A percentile compares a stretch with the other conserved stretches of the same genome.
These are phyloP conservation scores for fruit fly (Drosophila melanogaster) DNA, from an alignment of 1,140 invertebrate species.

Conservation along the genomic window DNA sequence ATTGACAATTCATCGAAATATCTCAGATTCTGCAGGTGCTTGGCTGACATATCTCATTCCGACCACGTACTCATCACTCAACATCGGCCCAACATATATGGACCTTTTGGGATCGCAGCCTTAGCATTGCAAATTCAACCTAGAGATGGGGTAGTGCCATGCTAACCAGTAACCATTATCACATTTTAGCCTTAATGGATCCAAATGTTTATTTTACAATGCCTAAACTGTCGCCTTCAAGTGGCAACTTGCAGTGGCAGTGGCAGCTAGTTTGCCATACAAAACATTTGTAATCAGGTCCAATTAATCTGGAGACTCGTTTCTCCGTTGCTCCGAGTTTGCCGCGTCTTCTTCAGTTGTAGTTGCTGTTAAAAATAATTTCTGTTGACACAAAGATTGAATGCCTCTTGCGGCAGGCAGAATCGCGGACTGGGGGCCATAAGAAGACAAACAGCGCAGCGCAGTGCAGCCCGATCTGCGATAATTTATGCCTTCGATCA, in stretches of 20 bases:
- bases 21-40: constrained; percentile 5
- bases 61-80: constrained; percentile 49
- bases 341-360: constrained; percentile 35
- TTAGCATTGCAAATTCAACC: constrained; percentile 27
- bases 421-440: constrained; percentile 18
- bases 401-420: constrained; percentile 49
- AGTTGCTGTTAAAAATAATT: constrained; percentile 80
- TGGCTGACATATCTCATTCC: constrained; percentile 14
- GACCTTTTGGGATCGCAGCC: constrained; percentile 8
- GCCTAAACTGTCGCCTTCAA: constrained; percentile 13
- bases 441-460: constrained; percentile 36
- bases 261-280: constrained; percentile 63
- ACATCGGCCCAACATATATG: constrained; percentile 14
- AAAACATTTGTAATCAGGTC: constrained; percentile 78
- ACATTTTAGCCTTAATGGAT: constrained; percentile 72
- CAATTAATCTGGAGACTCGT: constrained; percentile 70
- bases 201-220: constrained; percentile 80
- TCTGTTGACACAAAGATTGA: constrained; percentile 83
- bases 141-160: constrained; percentile 33
- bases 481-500: constrained; percentile 83
- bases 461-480: constrained; percentile 54
- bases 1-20: constrained; percentile 9
- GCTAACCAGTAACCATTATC: constrained; percentile 72
- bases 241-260: constrained; percentile 34
- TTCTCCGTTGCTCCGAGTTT: constrained; percentile 26